Conservation (phyloP, 2,113 vertebrate species). For the Albula glossodonta region DNA sequence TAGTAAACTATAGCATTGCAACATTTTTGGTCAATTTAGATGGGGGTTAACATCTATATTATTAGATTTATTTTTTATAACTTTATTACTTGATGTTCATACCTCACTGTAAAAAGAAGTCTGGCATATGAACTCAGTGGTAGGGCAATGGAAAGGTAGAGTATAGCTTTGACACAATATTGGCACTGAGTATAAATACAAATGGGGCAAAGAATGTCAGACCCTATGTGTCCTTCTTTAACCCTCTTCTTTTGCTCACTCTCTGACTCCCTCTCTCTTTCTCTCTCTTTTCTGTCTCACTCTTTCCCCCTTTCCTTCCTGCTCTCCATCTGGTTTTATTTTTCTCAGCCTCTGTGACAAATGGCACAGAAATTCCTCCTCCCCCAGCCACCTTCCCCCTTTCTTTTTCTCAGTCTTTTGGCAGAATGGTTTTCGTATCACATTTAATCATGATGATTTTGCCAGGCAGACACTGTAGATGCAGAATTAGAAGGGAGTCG, state of each 20-base stretch:
- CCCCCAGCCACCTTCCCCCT: slow-evolving; percentile 21
- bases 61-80: too few relatives aligned
- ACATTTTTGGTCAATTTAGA: too few relatives aligned
- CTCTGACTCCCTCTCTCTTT: slow-evolving; percentile 45
- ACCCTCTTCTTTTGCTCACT: background rate
- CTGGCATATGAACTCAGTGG: too few relatives aligned
- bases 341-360: slow-evolving; percentile 72
- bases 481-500: slow-evolving; percentile 27
- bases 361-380: slow-evolving; percentile 70
- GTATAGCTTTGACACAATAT: too few relatives aligned
- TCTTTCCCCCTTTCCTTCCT: slow-evolving; percentile 38
- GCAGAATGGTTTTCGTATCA: slow-evolving; percentile 67
- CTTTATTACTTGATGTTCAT: too few relatives aligned
- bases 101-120: too few relatives aligned
- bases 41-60: too few relatives aligned
- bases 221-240: background rate
- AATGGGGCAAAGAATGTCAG: background rate
- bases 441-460: slow-evolving; percentile 68
- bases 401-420: slow-evolving; percentile 61
- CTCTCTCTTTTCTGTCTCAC: slow-evolving; percentile 31
- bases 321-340: slow-evolving; percentile 76
- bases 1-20: too few relatives aligned
- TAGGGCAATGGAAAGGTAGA: too few relatives aligned
- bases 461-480: slow-evolving; percentile 54
- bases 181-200: too few relatives aligned